A percentile compares a stretch with the other conserved stretches of the same genome.
These are phyloP conservation scores for Pygoscelis adeliae DNA, from an alignment of 2,113 vertebrate genomes.

Conservation along the genomic window DNA sequence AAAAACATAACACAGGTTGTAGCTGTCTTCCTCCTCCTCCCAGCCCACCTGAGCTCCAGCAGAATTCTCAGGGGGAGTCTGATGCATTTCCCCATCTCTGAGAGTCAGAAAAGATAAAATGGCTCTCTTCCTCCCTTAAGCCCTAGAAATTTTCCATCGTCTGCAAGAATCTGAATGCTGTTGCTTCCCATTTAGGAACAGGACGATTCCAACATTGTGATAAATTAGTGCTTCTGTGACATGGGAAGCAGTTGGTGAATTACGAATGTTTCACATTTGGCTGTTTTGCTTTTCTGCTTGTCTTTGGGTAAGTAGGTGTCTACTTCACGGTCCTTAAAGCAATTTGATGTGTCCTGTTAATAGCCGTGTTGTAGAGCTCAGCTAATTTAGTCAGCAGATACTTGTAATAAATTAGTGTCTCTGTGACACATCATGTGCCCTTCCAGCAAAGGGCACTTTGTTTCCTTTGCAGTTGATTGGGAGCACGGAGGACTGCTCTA, in stretches of 20 bases:
- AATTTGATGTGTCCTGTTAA: not conserved
- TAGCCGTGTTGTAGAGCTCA: not conserved
- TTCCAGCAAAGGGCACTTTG: not conserved
- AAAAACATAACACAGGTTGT: not conserved
- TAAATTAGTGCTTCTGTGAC: not conserved
- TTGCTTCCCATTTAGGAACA: not conserved
- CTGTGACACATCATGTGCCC: fast-evolving
- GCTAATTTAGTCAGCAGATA: not conserved
- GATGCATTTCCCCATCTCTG: not conserved
- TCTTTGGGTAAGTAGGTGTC: not conserved
- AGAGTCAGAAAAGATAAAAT: not conserved
- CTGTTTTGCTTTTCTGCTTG: not conserved
- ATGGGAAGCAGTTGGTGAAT: not conserved
- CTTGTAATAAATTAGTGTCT: not conserved
- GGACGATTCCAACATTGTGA: not conserved
- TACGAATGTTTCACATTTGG: not conserved
- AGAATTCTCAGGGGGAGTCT: not conserved
- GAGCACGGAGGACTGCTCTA: fast-evolving
- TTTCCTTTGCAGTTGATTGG: not conserved
- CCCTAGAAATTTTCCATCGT: not conserved
- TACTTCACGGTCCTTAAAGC: not conserved
- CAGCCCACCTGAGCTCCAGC: not conserved
- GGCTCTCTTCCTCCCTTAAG: not conserved
- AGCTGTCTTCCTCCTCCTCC: not conserved
- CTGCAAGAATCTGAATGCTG: not conserved